Evolutionary conservation across 2,888 invertebrate genomes (phyloP).

Genomic region (Xestobium rufovillosum): DNA sequence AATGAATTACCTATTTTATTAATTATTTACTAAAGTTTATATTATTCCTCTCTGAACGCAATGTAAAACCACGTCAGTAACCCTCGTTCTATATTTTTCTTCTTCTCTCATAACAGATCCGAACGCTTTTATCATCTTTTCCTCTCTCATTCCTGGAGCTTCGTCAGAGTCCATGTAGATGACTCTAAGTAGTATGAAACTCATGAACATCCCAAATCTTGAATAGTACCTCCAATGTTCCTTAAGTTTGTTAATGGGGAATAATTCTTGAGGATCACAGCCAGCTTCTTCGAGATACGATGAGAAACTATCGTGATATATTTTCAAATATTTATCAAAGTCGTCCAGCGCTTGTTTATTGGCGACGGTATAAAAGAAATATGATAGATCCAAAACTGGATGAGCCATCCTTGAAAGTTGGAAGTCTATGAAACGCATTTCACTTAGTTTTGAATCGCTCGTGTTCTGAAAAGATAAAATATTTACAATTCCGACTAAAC

Average conservation of each 20-base stretch:
- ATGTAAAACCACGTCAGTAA: neutral
- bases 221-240: constrained; percentile 27
- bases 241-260: constrained; percentile 28
- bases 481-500: too few species aligned
- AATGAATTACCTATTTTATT: too few species aligned
- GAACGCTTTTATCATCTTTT: neutral
- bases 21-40: too few species aligned
- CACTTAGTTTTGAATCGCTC: constrained; percentile 18
- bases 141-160: neutral
- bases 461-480: too few species aligned
- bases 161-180: neutral
- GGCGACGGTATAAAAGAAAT: constrained; percentile 34
- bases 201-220: constrained; percentile 19
- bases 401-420: constrained; percentile 25
- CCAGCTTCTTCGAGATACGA: constrained; percentile 25
- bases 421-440: constrained; percentile 28
- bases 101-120: neutral
- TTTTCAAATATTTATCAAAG: constrained; percentile 29
- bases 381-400: constrained; percentile 33
- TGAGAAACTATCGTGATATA: constrained; percentile 33
- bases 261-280: constrained; percentile 27
- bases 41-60: too few species aligned
- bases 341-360: constrained; percentile 29
- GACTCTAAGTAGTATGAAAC: neutral
- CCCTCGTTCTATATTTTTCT: neutral